These are phyloP conservation scores for Ormyrus thymus DNA, from an alignment of 2,888 invertebrate genomes.

Conservation along the genomic window DNA sequence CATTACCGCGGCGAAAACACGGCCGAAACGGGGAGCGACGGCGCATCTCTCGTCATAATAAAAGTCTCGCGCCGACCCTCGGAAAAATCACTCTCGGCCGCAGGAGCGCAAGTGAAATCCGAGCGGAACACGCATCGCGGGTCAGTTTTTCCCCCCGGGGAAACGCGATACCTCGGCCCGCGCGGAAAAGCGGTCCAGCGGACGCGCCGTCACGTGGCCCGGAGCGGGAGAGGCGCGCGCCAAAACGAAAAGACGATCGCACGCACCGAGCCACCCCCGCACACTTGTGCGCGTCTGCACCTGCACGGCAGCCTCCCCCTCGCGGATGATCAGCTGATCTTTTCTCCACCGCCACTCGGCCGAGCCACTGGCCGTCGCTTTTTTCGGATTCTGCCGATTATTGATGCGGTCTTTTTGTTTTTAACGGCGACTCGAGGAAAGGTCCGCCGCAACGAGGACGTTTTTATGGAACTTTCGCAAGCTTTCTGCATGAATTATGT, in stretches of 20 bases:
- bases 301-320: background rate
- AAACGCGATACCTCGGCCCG: constrained; percentile 16
- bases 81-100: constrained; percentile 43
- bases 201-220: constrained; percentile 25
- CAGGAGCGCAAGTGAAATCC: constrained; percentile 23
- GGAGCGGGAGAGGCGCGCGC: constrained; percentile 19
- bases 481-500: background rate
- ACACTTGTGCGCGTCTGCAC: background rate
- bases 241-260: constrained; percentile 33
- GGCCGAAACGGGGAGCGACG: background rate
- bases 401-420: no score
- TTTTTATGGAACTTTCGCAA: constrained; percentile 5
- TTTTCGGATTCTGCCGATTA: no score
- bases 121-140: background rate
- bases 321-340: constrained; percentile 47
- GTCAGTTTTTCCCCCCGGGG: background rate
- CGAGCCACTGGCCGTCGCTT: no score
- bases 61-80: constrained; percentile 1
- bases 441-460: background rate
- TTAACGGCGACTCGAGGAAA: background rate
- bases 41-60: constrained; percentile 38
- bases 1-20: no score
- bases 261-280: background rate
- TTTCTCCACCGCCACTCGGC: background rate
- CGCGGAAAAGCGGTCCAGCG: background rate